These are phyloP conservation scores for Malachius bipustulatus DNA, from an alignment of 2,888 invertebrate genomes.

Conservation along the genomic window DNA sequence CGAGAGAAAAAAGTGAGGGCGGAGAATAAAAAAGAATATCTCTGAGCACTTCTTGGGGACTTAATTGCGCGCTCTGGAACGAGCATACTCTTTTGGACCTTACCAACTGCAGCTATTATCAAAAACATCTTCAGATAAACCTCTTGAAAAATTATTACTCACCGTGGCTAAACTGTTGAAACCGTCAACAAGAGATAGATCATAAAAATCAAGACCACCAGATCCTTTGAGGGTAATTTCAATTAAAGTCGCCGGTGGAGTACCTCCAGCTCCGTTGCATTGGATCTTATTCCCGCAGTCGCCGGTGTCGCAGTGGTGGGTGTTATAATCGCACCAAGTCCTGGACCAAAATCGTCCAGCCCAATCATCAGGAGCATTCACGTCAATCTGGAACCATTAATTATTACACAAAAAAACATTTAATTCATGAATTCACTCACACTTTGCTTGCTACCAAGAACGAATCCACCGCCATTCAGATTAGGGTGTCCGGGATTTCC, in stretches of 20 bases:
- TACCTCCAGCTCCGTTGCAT: slow-evolving; percentile 37
- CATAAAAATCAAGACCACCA: slow-evolving; percentile 37
- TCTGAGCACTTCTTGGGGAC: too few species aligned
- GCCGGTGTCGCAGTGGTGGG: slow-evolving; percentile 32
- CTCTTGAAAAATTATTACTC: too few species aligned
- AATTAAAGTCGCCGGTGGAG: slow-evolving; percentile 35
- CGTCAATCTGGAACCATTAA: slow-evolving; percentile 16
- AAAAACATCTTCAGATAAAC: too few species aligned
- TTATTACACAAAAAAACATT: too few species aligned
- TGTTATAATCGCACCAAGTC: slow-evolving; percentile 32
- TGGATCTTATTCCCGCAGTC: slow-evolving; percentile 34
- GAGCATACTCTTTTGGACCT: too few species aligned
- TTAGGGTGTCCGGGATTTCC: slow-evolving; percentile 25
- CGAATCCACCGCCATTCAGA: slow-evolving; percentile 24
- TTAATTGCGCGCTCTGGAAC: too few species aligned
- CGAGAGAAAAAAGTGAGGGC: too few species aligned
- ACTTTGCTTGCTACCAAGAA: slow-evolving; percentile 19
- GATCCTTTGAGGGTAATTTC: slow-evolving; percentile 36
- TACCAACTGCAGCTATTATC: too few species aligned
- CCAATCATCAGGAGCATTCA: slow-evolving; percentile 30
- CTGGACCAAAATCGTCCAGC: slow-evolving; percentile 38
- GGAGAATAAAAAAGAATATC: too few species aligned
- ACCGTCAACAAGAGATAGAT: slow-evolving; percentile 41
- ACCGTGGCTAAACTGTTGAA: slow-evolving; percentile 34
- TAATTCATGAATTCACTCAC: slow-evolving; percentile 23